Percentiles rank a stretch among this genome's conserved stretches.
Conservation (phyloP, 2,113 vertebrate genomes). For the Takifugu flavidus region DNA sequence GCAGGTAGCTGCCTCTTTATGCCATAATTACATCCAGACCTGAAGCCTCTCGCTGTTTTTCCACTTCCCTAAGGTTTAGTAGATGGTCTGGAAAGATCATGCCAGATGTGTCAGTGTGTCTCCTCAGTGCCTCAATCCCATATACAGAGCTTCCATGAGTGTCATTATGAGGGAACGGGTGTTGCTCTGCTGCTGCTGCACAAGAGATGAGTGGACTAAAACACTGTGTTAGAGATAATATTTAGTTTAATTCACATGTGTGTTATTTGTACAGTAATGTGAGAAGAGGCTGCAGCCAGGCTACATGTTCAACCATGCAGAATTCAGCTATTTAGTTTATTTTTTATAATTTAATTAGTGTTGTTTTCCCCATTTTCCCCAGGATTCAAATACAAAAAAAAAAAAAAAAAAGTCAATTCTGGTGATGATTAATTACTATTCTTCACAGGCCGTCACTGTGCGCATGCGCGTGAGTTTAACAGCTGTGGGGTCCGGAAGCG, state of each 20-base stretch:
- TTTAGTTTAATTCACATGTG: too few relatives aligned
- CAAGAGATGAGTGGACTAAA: too few relatives aligned
- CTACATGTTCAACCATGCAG: too few relatives aligned
- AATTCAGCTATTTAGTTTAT: too few relatives aligned
- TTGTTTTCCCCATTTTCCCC: too few relatives aligned
- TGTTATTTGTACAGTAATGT: too few relatives aligned
- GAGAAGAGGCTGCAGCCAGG: too few relatives aligned
- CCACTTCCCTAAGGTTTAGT: conserved; percentile 27
- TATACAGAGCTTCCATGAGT: background rate
- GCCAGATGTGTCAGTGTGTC: background rate
- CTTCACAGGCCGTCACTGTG: background rate
- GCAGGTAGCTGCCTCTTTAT: conserved; percentile 57
- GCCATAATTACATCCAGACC: conserved; percentile 62
- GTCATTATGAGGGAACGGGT: background rate
- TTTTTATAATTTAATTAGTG: too few relatives aligned
- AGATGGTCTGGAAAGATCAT: conserved; percentile 11
- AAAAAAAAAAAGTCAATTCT: too few relatives aligned
- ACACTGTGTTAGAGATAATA: too few relatives aligned
- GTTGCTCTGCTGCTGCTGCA: background rate
- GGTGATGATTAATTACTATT: background rate
- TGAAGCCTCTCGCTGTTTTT: conserved; percentile 33
- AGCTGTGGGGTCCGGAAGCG: accelerated
- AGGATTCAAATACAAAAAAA: too few relatives aligned
- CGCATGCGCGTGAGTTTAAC: conserved; percentile 14
- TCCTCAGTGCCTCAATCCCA: background rate